Evolutionary conservation across 2,113 vertebrate genomes (phyloP).

Genomic region (Centropus bengalensis): DNA sequence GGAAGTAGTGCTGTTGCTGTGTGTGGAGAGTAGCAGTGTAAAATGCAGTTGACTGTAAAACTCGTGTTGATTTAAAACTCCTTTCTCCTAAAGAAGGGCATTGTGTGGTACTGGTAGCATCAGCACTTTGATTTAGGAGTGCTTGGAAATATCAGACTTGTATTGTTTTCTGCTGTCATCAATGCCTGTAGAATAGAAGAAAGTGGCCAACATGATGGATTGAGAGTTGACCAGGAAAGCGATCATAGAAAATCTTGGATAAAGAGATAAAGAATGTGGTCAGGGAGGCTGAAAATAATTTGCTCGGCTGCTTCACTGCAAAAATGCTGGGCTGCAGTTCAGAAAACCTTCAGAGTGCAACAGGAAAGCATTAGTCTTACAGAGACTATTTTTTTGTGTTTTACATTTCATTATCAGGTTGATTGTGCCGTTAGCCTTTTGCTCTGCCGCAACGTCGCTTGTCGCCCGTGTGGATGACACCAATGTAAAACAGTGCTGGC

Average conservation of each 20-base stretch:
- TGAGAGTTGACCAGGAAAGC: conserved; percentile 13
- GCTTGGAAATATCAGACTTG: conserved; percentile 9
- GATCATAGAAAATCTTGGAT: conserved; percentile 43
- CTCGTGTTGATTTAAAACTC: conserved; percentile 9
- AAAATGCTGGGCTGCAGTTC: neutral
- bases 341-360: neutral
- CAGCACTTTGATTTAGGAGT: conserved; percentile 38
- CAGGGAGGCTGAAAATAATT: conserved; percentile 30
- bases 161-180: conserved; percentile 61
- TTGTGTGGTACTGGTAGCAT: neutral
- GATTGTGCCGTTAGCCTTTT: rapidly evolving
- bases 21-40: conserved; percentile 9
- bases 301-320: conserved; percentile 10
- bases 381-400: neutral
- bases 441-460: rapidly evolving
- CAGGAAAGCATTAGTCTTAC: neutral
- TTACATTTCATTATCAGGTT: neutral
- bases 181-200: conserved; percentile 9
- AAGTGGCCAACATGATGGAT: conserved; percentile 8
- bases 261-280: neutral
- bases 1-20: neutral
- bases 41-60: conserved; percentile 21
- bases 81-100: conserved; percentile 26
- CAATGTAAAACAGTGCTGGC: neutral
- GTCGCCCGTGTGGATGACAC: neutral